Evolutionary conservation across 2,888 invertebrate species (phyloP).

Genomic region (Byasa hedistus): DNA sequence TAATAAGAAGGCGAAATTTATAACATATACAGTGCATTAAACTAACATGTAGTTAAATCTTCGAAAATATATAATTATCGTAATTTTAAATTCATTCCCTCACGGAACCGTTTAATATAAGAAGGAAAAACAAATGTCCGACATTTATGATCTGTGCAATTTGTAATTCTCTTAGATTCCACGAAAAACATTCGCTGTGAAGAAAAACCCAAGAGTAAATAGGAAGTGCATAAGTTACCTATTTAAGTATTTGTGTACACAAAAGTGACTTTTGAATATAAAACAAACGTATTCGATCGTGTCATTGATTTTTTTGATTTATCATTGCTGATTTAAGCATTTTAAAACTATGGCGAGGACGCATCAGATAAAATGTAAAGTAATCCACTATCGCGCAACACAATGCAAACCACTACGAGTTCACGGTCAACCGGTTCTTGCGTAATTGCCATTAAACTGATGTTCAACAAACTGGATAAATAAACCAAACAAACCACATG

Average conservation of each 20-base stretch:
- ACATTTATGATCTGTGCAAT: not conserved
- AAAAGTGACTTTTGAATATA: not conserved
- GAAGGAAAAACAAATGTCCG: not conserved
- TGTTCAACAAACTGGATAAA: constrained; percentile 20
- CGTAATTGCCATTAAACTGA: constrained; percentile 36
- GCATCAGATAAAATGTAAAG: constrained; percentile 35
- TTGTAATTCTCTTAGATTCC: not conserved
- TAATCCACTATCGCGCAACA: constrained; percentile 30
- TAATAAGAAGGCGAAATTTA: too few species aligned
- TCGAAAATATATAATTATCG: too few species aligned
- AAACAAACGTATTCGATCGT: not conserved
- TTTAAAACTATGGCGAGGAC: constrained; percentile 19
- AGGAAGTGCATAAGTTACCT: not conserved
- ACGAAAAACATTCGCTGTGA: not conserved
- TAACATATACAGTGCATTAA: too few species aligned
- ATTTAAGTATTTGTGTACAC: not conserved
- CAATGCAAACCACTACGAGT: constrained; percentile 47
- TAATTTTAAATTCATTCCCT: too few species aligned
- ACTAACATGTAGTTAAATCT: too few species aligned
- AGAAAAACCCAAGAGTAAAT: not conserved
- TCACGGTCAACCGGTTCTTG: constrained; percentile 55
- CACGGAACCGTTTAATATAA: too few species aligned
- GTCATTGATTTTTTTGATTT: not conserved
- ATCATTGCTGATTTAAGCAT: constrained; percentile 3
- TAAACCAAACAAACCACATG: constrained; percentile 3